Evolutionary conservation across 23 tunicate genomes (phyloP).

Genomic region (Oikopleura vanhoeffeni): DNA sequence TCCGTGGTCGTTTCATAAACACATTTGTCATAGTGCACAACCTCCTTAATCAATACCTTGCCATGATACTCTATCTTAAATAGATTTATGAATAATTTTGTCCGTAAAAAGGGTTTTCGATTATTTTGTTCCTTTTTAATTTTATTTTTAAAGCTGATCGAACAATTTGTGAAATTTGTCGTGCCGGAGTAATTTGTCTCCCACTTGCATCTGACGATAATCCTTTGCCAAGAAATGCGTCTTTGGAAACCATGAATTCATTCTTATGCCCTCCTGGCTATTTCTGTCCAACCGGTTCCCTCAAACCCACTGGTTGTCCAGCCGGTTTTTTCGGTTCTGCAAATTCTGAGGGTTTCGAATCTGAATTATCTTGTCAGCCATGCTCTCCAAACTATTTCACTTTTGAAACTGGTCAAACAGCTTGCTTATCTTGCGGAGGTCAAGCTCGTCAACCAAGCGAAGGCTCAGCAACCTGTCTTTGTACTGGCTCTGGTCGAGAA

Average conservation of each 20-base stretch:
- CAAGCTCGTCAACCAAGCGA: slow-evolving; percentile 52
- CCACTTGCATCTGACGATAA: slow-evolving; percentile 58
- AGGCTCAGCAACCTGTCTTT: slow-evolving; percentile 54
- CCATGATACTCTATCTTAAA: too few relatives aligned
- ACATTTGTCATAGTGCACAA: not conserved
- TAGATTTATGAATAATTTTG: too few relatives aligned
- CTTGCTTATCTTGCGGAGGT: slow-evolving; percentile 77
- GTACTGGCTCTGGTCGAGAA: slow-evolving; percentile 72
- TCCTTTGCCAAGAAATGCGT: slow-evolving; percentile 46
- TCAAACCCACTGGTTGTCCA: slow-evolving; percentile 50
- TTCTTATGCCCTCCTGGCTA: slow-evolving; percentile 87
- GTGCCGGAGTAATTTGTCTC: slow-evolving; percentile 68
- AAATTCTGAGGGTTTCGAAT: slow-evolving; percentile 46
- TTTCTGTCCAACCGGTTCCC: slow-evolving; percentile 45
- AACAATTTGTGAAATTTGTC: slow-evolving; percentile 28
- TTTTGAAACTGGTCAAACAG: slow-evolving; percentile 48
- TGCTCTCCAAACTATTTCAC: slow-evolving; percentile 51
- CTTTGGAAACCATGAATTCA: slow-evolving; percentile 46
- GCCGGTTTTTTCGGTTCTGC: slow-evolving; percentile 53
- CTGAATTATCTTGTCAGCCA: slow-evolving; percentile 23
- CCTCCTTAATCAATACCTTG: not conserved
- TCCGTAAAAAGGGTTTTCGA: not conserved
- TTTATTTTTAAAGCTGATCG: slow-evolving; percentile 22
- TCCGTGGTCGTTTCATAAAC: not conserved
- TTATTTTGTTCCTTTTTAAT: not conserved